These are phyloP conservation scores for Myotis vivesi DNA, from an alignment of 2,797 vertebrate genomes.

Conservation along the genomic window DNA sequence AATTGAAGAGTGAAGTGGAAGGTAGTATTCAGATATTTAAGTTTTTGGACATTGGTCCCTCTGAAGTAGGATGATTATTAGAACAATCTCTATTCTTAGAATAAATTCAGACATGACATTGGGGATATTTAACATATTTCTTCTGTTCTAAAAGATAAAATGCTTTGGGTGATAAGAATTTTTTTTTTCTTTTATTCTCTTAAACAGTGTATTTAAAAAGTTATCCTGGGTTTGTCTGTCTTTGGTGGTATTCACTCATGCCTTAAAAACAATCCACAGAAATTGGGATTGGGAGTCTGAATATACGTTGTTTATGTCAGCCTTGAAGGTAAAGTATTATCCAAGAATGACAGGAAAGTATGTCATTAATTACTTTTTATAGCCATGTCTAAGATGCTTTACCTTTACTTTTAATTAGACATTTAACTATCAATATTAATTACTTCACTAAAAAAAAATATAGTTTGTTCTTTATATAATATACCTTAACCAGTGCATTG, in stretches of 20 bases:
- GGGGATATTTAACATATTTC: conserved; percentile 19
- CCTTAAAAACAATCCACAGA: conserved; percentile 95
- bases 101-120: neutral
- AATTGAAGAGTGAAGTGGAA: conserved; percentile 7
- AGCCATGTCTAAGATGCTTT: neutral
- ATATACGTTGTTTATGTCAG: conserved; percentile 97
- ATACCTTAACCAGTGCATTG: neutral
- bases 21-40: neutral
- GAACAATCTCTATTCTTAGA: neutral
- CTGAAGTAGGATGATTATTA: neutral
- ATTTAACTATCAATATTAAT: conserved; percentile 29
- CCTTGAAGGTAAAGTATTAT: conserved; percentile 91
- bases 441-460: conserved; percentile 19
- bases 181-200: conserved; percentile 54
- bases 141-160: conserved; percentile 5
- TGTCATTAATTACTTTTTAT: neutral
- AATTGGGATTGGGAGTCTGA: conserved; percentile 99
- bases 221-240: conserved; percentile 93
- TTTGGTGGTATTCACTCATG: conserved; percentile 90
- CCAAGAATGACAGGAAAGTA: conserved; percentile 52
- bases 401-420: conserved; percentile 15
- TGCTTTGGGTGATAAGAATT: conserved; percentile 16
- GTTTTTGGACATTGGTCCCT: neutral
- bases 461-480: neutral
- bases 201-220: conserved; percentile 90